Evolutionary conservation across 2,888 invertebrate species (phyloP), one percentile per base, ranked within the genome.

Genomic region (Heliconius hortense): DNA sequence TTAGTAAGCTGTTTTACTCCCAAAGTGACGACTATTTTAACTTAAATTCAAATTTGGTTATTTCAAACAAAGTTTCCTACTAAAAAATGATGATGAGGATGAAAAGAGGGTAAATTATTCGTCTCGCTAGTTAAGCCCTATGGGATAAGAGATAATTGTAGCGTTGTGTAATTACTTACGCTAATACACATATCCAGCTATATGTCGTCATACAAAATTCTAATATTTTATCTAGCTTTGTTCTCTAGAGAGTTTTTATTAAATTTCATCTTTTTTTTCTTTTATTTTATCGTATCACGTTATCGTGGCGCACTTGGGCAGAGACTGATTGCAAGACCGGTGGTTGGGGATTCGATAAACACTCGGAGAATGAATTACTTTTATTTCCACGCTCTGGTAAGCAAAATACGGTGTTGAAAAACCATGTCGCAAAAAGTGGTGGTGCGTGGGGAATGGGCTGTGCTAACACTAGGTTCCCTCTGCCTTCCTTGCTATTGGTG

Each of bases 51-150:
- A 26, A 48, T 48, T 48, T 28, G 8, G 21, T 68, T 28, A 68
- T 53, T 31, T 56, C 67, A 68, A 56, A 69, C 24, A 31, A 28
- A 53, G 21, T 68, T 48, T 7, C 7, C n/a, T 31, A 53, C 68
- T 39, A 24, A 66, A 66, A 31, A 68, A 67, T 67, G 18, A 31
- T 35, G 56, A 69, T 69, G 56, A 31, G 56, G 31, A 15, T 35
- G 31, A 53, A 24, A 13, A 56, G 21, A 69, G 24, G 28, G 78
- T 75, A 43, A n/a, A 72, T 68, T 21, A 60, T 73, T 73, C 56
- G 56, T 56, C 56, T 24, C 69, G 56, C 56, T 31, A 56, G 69
- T 31, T 56, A 56, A 69, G n/a, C 56, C 69, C 35, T 69, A 28
- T 53, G 68, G 68, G 53, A 69, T 31, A 69, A 69, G 53, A 31